Base-by-base conservation (phyloP, 2,888 invertebrate genomes). In the Dinocampus coccinellae region DNA sequence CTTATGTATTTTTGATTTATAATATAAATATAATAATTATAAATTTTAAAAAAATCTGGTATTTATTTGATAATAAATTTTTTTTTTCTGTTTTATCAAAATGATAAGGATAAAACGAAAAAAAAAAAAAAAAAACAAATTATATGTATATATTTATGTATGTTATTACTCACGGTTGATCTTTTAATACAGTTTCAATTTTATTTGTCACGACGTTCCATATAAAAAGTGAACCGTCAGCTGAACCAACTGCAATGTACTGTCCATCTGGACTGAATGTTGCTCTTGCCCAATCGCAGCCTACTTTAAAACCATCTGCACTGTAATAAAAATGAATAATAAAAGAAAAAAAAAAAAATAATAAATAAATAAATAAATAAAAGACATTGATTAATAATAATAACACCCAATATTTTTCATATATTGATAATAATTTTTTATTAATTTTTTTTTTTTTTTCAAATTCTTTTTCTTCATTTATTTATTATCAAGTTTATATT, bases 281-380 rank as follows among this genome's bases (percentile, higher is more conserved):
- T 13, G 97, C 97, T 80, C 98, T 91, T 34, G 96, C 92, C 93
- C 95, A 98, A 90, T 99, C 98, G 89, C 95, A 96, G 75, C 96
- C 95, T 74, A 98, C 94, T 90, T 97, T 97, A 89, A 99, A 99
- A 72, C 95, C 94, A 82, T 99, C 98, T 85, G 95, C 94, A 88
- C 98, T 98, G 90, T 55, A 89, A 90, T 22, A n/a, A n/a, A 16
- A 47, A 52, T 55, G 42, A 62, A 47, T 36, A 29, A 60, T 29
- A 10, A 57, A n/a, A n/a, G n/a, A n/a, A n/a, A n/a, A n/a, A n/a
- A n/a, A n/a, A n/a, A n/a, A n/a, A n/a, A n/a, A n/a, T n/a, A n/a
- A n/a, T n/a, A n/a, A n/a, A n/a, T n/a, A n/a, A n/a, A n/a, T n/a
- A n/a, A n/a, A n/a, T n/a, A n/a, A n/a, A n/a, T n/a, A n/a, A n/a